Percentiles rank a stretch among this genome's conserved stretches.
Evolutionary conservation across 2,888 invertebrate species (phyloP).

Genomic region (Diarsia mendica): DNA sequence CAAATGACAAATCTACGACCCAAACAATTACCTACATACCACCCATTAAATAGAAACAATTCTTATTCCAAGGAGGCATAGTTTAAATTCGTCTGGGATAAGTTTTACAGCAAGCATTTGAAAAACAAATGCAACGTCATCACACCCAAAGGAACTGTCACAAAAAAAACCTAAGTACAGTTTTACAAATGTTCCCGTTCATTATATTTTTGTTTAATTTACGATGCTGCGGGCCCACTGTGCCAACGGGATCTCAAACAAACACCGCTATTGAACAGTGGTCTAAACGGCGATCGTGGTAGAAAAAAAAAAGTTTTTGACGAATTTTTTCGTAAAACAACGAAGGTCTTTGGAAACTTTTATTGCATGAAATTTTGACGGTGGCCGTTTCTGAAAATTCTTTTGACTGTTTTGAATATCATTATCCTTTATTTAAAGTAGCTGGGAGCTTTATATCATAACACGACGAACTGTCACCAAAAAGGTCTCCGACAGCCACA

Average conservation of each 20-base stretch:
- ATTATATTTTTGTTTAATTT: conserved; percentile 83
- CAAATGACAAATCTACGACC: conserved; percentile 71
- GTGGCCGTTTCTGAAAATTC: conserved; percentile 82
- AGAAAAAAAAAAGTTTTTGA: conserved; percentile 72
- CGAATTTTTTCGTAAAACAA: conserved; percentile 83
- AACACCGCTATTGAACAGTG: conserved; percentile 79
- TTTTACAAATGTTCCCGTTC: conserved; percentile 88
- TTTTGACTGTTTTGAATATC: conserved; percentile 73
- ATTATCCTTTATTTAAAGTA: conserved; percentile 81
- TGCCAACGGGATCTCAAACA: conserved; percentile 77
- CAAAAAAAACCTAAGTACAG: conserved; percentile 74
- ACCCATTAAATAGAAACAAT: background rate
- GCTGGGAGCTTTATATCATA: conserved; percentile 76
- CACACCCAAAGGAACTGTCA: conserved; percentile 54
- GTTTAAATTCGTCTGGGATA: conserved; percentile 15
- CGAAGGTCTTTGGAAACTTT: conserved; percentile 73
- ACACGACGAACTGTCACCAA: conserved; percentile 48
- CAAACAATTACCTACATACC: conserved; percentile 12
- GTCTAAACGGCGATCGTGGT: conserved; percentile 51
- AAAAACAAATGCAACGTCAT: conserved; percentile 74
- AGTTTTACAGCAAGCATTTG: conserved; percentile 27
- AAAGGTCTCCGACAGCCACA: conserved; percentile 4
- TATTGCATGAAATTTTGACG: conserved; percentile 84
- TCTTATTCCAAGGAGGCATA: conserved; percentile 21
- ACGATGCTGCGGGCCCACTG: conserved; percentile 83